These are phyloP conservation scores for Liodrosophila aerea DNA, from an alignment of 2,888 invertebrate species.

Conservation along the genomic window DNA sequence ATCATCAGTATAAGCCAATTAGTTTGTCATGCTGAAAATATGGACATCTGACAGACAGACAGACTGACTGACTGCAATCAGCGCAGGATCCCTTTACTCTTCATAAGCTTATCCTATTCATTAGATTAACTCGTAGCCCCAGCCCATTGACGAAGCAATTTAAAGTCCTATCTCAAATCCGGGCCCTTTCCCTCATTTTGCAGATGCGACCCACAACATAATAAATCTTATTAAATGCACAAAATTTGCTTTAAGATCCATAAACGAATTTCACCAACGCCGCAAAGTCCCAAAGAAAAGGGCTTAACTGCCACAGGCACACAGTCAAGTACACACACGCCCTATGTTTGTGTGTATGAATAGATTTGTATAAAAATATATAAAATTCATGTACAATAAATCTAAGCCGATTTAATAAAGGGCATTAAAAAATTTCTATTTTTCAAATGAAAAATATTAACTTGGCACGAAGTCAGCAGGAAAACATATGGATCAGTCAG, in stretches of 20 bases:
- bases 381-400: conserved; percentile 62
- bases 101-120: conserved; percentile 45
- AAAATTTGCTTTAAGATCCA: conserved; percentile 63
- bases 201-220: conserved; percentile 38
- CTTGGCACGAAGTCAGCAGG: conserved; percentile 65
- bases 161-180: conserved; percentile 32
- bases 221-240: conserved; percentile 62
- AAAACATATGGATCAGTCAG: too few relatives aligned
- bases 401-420: conserved; percentile 79
- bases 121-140: conserved; percentile 42
- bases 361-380: conserved; percentile 21
- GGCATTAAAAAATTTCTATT: conserved; percentile 74
- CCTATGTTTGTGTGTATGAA: conserved; percentile 1
- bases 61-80: conserved; percentile 23
- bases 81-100: conserved; percentile 19
- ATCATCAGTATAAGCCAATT: conserved; percentile 7
- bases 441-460: conserved; percentile 72
- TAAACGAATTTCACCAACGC: conserved; percentile 56
- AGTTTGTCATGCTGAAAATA: conserved; percentile 4
- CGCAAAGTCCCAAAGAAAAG: conserved; percentile 50
- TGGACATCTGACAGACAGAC: conserved; percentile 3
- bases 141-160: conserved; percentile 32
- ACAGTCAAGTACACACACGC: conserved; percentile 17
- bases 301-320: conserved; percentile 45
- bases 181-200: conserved; percentile 20